Base-by-base conservation (phyloP, 2,797 vertebrate species). In the Eulemur mongoz region DNA sequence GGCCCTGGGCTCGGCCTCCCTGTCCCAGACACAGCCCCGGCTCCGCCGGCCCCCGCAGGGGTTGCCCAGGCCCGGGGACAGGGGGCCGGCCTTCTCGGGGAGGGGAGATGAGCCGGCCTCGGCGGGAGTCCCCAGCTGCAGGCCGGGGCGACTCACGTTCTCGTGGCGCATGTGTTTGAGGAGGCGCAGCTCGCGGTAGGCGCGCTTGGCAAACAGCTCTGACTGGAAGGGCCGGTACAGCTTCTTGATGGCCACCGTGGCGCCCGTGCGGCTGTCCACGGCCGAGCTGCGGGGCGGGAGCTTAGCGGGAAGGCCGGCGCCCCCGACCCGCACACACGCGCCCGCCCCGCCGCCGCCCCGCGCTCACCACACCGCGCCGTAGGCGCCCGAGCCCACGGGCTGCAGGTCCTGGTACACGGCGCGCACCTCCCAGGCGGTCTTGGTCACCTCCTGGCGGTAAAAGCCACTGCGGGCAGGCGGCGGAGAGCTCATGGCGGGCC, bases 81-180 rank as follows among this genome's bases (percentile, higher is more conserved):
- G 45, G 45, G 22, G 12, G 70, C 40, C 27, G 30, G 6, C 27
- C 65, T 30, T 11, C 22, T 27, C 3, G 2, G 35, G 30, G 1
- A n/a, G 52, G 30, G 79, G 40, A 4, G 78, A 7, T 2, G 27
- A 22, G 0, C 48, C 3, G 35, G 35, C 22, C 57, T 27, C 1
- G 12, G 50, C 13, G 13, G 70, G 5, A 15, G 63, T 9, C 30
- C 48, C 57, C 23, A 59, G 22, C 5, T 20, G 17, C 0, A 30
- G 10, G 25, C 14, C 43, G 5, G 15, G 7, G 22, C 38, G 67
- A 99, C 99, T 99, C 98, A 99, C 99, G 6, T 99, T 99, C 97
- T 99, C 99, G 0, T 99, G 99, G 93, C 99, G 99, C 99, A 99
- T 99, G 98, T 99, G 99, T 73, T 99, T 99, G 95, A 99, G 99